Base-by-base conservation (phyloP, 2,888 invertebrate genomes). In the Conops quadrifasciatus region DNA sequence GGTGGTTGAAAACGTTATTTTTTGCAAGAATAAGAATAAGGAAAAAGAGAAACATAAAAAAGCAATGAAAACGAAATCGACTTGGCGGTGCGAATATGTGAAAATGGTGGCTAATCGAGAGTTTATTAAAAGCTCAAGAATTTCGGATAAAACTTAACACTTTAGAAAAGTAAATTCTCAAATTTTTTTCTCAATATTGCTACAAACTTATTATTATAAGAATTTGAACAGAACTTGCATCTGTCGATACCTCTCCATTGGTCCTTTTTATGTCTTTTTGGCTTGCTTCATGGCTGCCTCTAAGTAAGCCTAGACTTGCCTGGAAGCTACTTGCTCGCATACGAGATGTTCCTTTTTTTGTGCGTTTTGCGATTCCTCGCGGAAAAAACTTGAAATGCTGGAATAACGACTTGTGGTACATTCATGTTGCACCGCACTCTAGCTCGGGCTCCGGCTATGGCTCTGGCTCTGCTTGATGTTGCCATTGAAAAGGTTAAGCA, bases 381-480 rank as follows among this genome's bases (percentile, higher is more conserved):
- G 67, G 63, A 73, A 73, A 74, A 80, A 80, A 82, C 80, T 83
- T 76, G 81, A 79, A 77, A 72, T 75, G 80, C 83, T 80, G 82
- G 81, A 78, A 79, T 76, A 76, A 75, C 77, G 76, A 79, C 80
- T 79, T 78, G 79, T 78, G 77, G 75, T 79, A 74, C 72, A 58
- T 75, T 73, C 43, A 53, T 62, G 62, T 36, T 68, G 67, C 43
- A 36, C 36, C 4, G 36, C 36, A 53, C 21, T 19, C 3, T 21
- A n/a, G 53, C 21, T 24, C 26, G n/a, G 63, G 43, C 36, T 13
- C 45, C 21, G 15, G 15, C 62, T 19, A 2, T 62, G 62, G n/a
- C 26, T 59, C 24, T 49, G 43, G 45, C 66, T 36, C 36, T 53
- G 51, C 30, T 49, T 60, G 58, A 58, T 68, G 62, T 43, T 68